A percentile compares a stretch with the other conserved stretches of the same genome.
These are phyloP conservation scores for Xylota segnis DNA, from an alignment of 2,888 invertebrate species.

Conservation along the genomic window DNA sequence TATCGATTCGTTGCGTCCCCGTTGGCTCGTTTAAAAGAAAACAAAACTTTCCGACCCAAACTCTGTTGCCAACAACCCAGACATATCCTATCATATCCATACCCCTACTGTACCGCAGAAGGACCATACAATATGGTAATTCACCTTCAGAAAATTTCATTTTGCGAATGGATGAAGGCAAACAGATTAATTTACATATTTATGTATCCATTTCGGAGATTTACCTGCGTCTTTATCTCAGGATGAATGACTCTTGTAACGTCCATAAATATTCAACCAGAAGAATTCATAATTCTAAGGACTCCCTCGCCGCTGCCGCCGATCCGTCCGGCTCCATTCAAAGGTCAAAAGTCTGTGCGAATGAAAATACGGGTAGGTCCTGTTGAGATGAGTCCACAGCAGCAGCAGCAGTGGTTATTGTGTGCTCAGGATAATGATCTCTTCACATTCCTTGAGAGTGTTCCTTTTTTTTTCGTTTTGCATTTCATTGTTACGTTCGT, in stretches of 20 bases:
- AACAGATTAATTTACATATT: conserved; percentile 73
- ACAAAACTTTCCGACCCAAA: conserved; percentile 1
- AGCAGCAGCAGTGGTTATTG: conserved; percentile 29
- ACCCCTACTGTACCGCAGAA: neutral
- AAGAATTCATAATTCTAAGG: conserved; percentile 64
- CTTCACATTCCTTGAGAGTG: conserved; percentile 23
- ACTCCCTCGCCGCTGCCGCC: no score
- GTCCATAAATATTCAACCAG: conserved; percentile 70
- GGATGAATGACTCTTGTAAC: conserved; percentile 50
- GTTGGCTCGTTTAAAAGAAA: conserved; percentile 10
- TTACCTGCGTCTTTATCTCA: conserved; percentile 68
- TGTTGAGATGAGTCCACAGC: neutral
- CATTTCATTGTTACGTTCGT: conserved; percentile 9
- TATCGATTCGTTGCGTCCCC: conserved; percentile 8
- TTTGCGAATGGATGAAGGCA: conserved; percentile 58
- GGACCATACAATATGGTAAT: conserved; percentile 42
- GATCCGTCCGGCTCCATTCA: neutral
- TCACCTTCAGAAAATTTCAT: conserved; percentile 46
- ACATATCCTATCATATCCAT: neutral
- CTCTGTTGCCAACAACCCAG: neutral
- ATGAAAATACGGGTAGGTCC: neutral
- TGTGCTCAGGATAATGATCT: conserved; percentile 48
- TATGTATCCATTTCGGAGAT: conserved; percentile 67
- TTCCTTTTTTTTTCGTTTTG: neutral
- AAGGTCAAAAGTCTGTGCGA: conserved; percentile 31